Base-by-base conservation (phyloP, 2,113 vertebrate species). In the Salvelinus alpinus region DNA sequence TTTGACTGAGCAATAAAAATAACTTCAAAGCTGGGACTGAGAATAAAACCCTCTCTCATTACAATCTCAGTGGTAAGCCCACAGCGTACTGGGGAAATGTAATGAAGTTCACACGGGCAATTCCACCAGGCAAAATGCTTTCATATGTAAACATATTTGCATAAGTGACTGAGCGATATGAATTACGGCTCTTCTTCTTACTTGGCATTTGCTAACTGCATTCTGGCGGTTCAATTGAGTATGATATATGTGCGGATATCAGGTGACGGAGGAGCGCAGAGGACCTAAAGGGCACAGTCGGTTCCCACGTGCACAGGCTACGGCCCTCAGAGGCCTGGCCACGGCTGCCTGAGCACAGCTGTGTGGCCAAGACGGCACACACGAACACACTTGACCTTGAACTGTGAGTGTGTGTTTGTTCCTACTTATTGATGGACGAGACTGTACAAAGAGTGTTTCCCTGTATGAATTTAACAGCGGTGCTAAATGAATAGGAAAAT, bases 241-340 rank as follows among this genome's bases (percentile, higher is more conserved):
- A 79, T 91, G 92, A 93, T 92, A 89, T 92, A 91, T 86, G 89
- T 82, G 84, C 64, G 80, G 89, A 89, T 90, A 92, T 93, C 92
- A 88, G 83, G 83, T 93, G 90, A 88, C 90, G 77, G 73, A 64
- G 65, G 69, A 74, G 72, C 54, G 73, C 24, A 64, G n/a, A 71
- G 80, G 59, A 75, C 62, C 70, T 48, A 80, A 80, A 84, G 79
- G 80, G 79, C 76, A 83, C 79, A 62, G 75, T 75, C 71, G 79
- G 81, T 82, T 87, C 85, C 89, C 80, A 85, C 78, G 73, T 83
- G 80, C 80, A 83, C 51, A 57, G 80, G 74, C 80, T 81, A 73
- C 54, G 74, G 71, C 79, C 88, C 87, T 82, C 67, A 12, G 59
- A 84, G 81, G 74, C 77, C 84, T 67, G 29, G 54, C 76, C 68